phyloP scores from a whole-genome alignment of 2,113 vertebrate species.

The Collichthys lucidus region DNA sequence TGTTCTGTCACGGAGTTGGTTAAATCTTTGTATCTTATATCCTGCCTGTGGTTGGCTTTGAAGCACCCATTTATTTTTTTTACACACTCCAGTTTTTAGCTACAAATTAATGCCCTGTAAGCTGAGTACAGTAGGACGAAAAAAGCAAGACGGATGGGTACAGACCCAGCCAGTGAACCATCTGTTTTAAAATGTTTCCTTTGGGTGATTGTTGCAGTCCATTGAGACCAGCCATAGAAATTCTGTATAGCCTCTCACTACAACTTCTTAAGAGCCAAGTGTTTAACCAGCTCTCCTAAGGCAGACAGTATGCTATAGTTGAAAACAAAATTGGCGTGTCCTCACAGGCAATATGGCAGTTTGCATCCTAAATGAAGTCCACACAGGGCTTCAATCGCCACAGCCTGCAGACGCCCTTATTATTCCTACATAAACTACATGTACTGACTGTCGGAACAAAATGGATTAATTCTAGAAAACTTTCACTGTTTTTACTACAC shows the following conservation, averaged over 20 bases:
- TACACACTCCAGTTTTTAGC: conserved; percentile 23
- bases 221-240: conserved; percentile 57
- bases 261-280: conserved; percentile 36
- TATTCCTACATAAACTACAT: conserved; percentile 21
- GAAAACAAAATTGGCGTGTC: conserved; percentile 37
- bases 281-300: conserved; percentile 46
- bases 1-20: not conserved
- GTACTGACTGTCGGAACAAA: conserved; percentile 13
- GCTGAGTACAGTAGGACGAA: conserved; percentile 35
- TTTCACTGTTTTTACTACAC: not conserved
- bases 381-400: not conserved
- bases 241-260: conserved; percentile 38
- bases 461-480: conserved; percentile 8
- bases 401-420: conserved; percentile 16
- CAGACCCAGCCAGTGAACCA: conserved; percentile 54
- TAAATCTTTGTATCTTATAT: conserved; percentile 24
- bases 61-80: conserved; percentile 31
- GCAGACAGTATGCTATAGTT: conserved; percentile 18
- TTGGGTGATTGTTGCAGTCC: conserved; percentile 59
- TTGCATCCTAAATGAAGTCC: conserved; percentile 40
- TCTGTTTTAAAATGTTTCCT: conserved; percentile 66
- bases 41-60: conserved; percentile 5
- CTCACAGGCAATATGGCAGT: conserved; percentile 13
- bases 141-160: conserved; percentile 38
- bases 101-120: conserved; percentile 41